Base-by-base conservation (phyloP, 1,140 invertebrate species). In the Pemphigus obesinymphae region DNA sequence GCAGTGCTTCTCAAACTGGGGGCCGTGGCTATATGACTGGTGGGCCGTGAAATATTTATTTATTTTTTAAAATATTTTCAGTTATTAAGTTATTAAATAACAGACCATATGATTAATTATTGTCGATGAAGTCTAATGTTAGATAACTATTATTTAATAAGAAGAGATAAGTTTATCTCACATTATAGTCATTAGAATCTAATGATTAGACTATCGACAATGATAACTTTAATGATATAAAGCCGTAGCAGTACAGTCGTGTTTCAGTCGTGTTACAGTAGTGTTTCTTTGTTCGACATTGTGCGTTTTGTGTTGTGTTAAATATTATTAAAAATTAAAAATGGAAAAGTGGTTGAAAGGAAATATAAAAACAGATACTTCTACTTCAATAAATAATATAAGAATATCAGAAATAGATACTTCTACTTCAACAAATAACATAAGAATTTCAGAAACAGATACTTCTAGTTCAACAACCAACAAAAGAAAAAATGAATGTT, bases 401-500 rank as follows among this genome's bases (percentile, higher is more conserved):
- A n/a, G n/a, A n/a, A n/a, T n/a, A n/a, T n/a, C n/a, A n/a, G n/a
- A n/a, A n/a, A n/a, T n/a, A 2, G 13, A 15, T 10, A 8, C 8
- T 15, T 13, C 8, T 2, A 15, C 61, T 66, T 66, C 31, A n/a
- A 37, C 61, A 1, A 34, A 3, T 66, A 66, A n/a, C 61, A 34
- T 17, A 34, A 20, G 61, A 34, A 17, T 61, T 61, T 10, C 29
- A 37, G 61, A 63, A 58, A 61, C 55, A 61, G 13, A 31, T 10
- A 37, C 6, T 66, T 66, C 20, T 66, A 37, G 20, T 37, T 66
- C 61, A n/a, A 66, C 61, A n/a, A 66, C 31, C 2, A 66, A 1
- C 8, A 66, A 66, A 66, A 63, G 61, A 66, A 37, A 66, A 66
- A 66, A 66, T 66, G 34, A 66, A 66, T 66, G 37, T 37, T 66